These are phyloP conservation scores for Paracentrotus lividus DNA, from an alignment of 53 echinoderm and acorn worm genomes.

Conservation along the genomic window DNA sequence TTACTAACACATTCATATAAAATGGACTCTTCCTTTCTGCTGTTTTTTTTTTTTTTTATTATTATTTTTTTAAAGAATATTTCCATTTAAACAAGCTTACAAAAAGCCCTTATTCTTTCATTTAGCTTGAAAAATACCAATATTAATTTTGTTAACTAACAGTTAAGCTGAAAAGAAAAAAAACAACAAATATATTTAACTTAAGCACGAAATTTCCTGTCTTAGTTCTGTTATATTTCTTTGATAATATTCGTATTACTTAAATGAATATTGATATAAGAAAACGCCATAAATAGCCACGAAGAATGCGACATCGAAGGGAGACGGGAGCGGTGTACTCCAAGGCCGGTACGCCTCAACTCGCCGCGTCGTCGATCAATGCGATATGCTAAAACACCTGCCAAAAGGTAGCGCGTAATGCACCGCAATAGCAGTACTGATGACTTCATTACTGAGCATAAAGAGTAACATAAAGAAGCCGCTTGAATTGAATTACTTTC, in stretches of 20 bases:
- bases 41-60: neutral
- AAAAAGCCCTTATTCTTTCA: too few relatives aligned
- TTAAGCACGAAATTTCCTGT: neutral
- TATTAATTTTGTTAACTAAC: neutral
- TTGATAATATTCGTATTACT: constrained; percentile 13
- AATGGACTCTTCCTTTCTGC: too few relatives aligned
- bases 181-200: too few relatives aligned
- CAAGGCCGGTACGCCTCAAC: constrained; percentile 52
- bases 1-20: too few relatives aligned
- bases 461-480: constrained; percentile 57
- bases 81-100: neutral
- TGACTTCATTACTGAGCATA: constrained; percentile 54
- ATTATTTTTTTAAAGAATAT: neutral
- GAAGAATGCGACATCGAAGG: neutral
- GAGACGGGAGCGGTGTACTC: constrained; percentile 18
- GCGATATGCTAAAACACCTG: constrained; percentile 61
- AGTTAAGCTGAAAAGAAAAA: too few relatives aligned
- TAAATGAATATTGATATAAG: constrained; percentile 48
- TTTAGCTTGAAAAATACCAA: too few relatives aligned
- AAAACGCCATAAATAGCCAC: constrained; percentile 29
- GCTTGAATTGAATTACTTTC: constrained; percentile 72
- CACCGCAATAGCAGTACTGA: constrained; percentile 51
- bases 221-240: neutral
- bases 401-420: constrained; percentile 54
- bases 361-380: constrained; percentile 60